These are phyloP conservation scores for Meandrusa payeni DNA, from an alignment of 2,888 invertebrate species.

Conservation along the genomic window DNA sequence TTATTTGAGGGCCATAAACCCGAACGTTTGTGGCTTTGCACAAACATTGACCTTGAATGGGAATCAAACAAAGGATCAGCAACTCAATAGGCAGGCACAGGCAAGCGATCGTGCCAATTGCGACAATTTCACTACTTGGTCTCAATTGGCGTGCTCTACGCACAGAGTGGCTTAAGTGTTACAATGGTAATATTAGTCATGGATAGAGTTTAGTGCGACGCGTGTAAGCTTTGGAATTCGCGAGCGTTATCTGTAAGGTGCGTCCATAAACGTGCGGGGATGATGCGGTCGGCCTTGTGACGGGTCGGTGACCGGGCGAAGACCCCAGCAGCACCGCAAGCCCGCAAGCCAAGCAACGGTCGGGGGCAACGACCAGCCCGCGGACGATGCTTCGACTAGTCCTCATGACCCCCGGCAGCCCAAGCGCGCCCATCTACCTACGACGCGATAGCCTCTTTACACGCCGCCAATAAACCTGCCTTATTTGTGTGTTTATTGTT, in stretches of 20 bases:
- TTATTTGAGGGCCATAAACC: no score
- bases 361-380: constrained; percentile 76
- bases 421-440: constrained; percentile 38
- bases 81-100: constrained; percentile 2
- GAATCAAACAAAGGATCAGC: constrained; percentile 4
- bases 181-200: constrained; percentile 27
- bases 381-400: constrained; percentile 51
- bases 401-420: constrained; percentile 43
- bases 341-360: constrained; percentile 72
- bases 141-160: constrained; percentile 1
- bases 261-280: constrained; percentile 63
- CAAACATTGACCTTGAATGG: constrained; percentile 4
- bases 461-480: not conserved
- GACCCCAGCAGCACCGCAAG: constrained; percentile 71
- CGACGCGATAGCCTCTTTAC: constrained; percentile 20
- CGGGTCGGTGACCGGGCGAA: constrained; percentile 79
- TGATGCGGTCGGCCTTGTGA: constrained; percentile 77
- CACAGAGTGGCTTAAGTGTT: constrained; percentile 28
- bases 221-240: constrained; percentile 45
- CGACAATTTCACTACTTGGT: constrained; percentile 1
- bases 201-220: not conserved
- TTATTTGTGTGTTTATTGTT: not conserved
- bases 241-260: constrained; percentile 54
- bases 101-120: constrained; percentile 5
- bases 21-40: no score